A percentile compares a stretch with the other conserved stretches of the same genome.
phyloP scores from a whole-genome alignment of 2,888 invertebrate genomes.

The Minunthozetes semirufus region DNA sequence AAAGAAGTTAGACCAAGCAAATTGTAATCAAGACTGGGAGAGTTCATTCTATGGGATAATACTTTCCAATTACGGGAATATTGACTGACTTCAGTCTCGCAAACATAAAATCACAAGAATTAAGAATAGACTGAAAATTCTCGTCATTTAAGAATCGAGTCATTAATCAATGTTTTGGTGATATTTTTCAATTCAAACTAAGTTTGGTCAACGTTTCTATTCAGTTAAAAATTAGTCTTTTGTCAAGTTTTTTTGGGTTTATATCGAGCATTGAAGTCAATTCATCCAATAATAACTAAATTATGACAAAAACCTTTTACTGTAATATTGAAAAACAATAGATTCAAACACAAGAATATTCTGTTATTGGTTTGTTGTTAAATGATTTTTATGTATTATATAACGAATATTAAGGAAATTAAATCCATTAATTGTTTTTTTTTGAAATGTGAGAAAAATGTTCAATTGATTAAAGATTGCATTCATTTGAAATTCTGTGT shows the following conservation, averaged over 20 bases:
- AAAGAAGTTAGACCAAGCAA: too few relatives aligned
- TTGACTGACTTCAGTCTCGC: too few relatives aligned
- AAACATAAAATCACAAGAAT: not conserved
- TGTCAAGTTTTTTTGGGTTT: not conserved
- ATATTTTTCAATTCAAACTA: not conserved
- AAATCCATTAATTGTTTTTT: conserved; percentile 3
- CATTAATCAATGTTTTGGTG: conserved; percentile 15
- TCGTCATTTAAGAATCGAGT: not conserved
- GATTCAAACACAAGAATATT: not conserved
- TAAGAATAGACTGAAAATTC: not conserved
- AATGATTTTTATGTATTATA: conserved; percentile 16
- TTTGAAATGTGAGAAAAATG: not conserved
- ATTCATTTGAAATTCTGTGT: too few relatives aligned
- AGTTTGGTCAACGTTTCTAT: not conserved
- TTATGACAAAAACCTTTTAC: conserved; percentile 5
- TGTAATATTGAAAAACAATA: conserved; percentile 16
- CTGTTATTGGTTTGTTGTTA: conserved; percentile 30
- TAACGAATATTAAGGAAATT: conserved; percentile 12
- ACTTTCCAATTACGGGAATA: too few relatives aligned
- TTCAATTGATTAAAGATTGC: not conserved
- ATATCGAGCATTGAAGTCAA: not conserved
- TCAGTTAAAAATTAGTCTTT: not conserved
- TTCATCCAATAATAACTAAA: not conserved
- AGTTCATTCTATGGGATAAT: too few relatives aligned
- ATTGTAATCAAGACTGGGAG: too few relatives aligned